A percentile compares a stretch with the other conserved stretches of the same genome.
Evolutionary conservation across 2,888 invertebrate genomes (phyloP).

Genomic region (Caenorhabditis japonica): DNA sequence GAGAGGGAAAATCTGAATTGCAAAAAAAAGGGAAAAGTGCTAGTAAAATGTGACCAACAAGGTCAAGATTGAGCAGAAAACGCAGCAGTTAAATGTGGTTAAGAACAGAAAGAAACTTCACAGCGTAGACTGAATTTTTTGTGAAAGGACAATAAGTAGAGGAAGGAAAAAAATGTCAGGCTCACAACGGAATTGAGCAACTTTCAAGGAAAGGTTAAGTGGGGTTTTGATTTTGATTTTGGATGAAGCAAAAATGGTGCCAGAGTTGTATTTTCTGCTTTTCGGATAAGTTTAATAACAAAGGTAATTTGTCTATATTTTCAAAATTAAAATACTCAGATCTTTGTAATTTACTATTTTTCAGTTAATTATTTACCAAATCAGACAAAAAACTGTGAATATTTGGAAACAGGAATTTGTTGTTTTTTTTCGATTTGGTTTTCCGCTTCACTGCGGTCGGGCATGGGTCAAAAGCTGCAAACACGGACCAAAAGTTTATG

Average conservation of each 20-base stretch:
- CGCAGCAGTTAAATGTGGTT: conserved; percentile 20
- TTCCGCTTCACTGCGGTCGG: background rate
- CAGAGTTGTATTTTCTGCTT: too few relatives aligned
- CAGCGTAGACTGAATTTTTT: conserved; percentile 10
- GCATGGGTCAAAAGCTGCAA: conserved; percentile 8
- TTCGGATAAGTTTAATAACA: too few relatives aligned
- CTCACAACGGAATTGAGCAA: too few relatives aligned
- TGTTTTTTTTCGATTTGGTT: conserved; percentile 7
- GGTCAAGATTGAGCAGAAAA: conserved; percentile 36
- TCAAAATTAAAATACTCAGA: too few relatives aligned
- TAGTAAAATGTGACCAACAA: conserved; percentile 42
- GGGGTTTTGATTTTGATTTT: too few relatives aligned
- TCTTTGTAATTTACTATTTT: too few relatives aligned
- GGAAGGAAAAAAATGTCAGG: too few relatives aligned
- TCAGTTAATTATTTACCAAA: conserved; percentile 15
- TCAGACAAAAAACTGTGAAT: conserved; percentile 16
- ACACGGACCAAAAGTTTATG: too few relatives aligned
- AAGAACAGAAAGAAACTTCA: background rate
- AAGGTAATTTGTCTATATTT: too few relatives aligned
- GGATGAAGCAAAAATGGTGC: too few relatives aligned
- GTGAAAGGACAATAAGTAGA: background rate
- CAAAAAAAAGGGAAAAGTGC: conserved; percentile 38
- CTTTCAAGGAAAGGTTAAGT: too few relatives aligned
- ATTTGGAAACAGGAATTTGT: background rate
- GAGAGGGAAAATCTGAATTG: too few relatives aligned